Base-by-base conservation (phyloP, 2,888 invertebrate genomes). In the Morpho helenor region DNA sequence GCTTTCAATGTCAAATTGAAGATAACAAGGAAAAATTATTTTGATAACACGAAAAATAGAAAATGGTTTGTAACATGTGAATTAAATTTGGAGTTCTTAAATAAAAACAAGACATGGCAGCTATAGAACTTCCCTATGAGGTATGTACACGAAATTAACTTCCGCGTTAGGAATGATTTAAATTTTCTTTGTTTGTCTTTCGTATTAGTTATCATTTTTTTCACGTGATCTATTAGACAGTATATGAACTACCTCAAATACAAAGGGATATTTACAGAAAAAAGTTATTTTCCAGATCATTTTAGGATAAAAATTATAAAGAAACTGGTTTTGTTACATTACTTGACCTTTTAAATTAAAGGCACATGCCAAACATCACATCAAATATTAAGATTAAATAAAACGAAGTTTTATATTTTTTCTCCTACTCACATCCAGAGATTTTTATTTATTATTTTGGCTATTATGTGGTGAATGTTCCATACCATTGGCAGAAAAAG, bases 51-150 rank as follows among this genome's bases (percentile, higher is more conserved):
- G 16, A 31, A 16, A 9, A 49, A 41, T 50, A 45, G 43, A 43
- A 22, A 53, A 57, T 40, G 47, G 16, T 49, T 50, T 39, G 9
- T 50, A 63, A 39, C 43, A 61, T 63, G 63, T 63, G 54, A 61
- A 59, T 58, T 46, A 56, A 47, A 47, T 8, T 47, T 7, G 9
- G 39, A 10, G 31, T 3, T 45, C 31, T 45, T 52, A 8, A 52
- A 49, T 40, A 47, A 22, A n/a, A 49, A 16, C 8, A 9, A 44
- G 58, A 10, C 50, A 65, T 65, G 65, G 61, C 63, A 66, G 49
- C 60, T 73, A 82, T 86, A 83, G 85, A 84, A 60, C 75, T 89
- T 41, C 89, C 89, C 2, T 84, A 76, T 64, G 89, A 89, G 79
- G 89, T 87, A 76, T 52, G 67, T 62, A 49, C 7, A 45, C 10